Percentiles rank a stretch among this genome's conserved stretches.
phyloP scores from a whole-genome alignment of 2,888 invertebrate genomes.

The Lamellibrachia satsuma region DNA sequence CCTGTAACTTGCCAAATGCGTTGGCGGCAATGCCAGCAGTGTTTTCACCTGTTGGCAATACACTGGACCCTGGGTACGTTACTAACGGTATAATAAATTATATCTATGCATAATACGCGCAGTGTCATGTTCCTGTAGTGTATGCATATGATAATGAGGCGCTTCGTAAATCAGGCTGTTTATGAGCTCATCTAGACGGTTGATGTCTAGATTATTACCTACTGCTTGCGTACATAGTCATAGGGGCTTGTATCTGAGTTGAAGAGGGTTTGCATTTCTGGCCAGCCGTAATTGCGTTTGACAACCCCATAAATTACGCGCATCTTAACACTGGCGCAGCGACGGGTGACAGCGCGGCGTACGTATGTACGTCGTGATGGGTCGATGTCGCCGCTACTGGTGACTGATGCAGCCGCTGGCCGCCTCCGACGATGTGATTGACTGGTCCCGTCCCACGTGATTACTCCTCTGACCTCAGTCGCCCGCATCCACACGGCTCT shows the following conservation, averaged over 20 bases:
- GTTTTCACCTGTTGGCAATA: background rate
- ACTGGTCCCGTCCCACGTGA: constrained; percentile 12
- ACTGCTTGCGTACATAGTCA: background rate
- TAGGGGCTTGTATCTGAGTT: background rate
- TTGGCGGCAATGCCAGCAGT: background rate
- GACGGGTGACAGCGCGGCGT: background rate
- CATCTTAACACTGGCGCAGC: background rate
- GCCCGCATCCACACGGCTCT: background rate
- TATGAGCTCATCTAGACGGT: background rate
- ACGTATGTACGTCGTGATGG: background rate
- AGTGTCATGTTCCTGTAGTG: background rate
- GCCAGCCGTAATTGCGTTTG: background rate
- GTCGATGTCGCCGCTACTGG: background rate
- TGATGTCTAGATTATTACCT: background rate
- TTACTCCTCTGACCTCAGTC: background rate
- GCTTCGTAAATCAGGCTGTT: background rate
- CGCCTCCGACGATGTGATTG: background rate
- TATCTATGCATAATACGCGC: background rate
- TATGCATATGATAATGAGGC: constrained; percentile 3
- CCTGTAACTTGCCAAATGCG: background rate
- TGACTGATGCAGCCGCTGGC: background rate
- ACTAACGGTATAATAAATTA: background rate
- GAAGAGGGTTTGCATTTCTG: background rate
- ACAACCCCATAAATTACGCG: background rate
- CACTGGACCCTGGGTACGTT: background rate